Evolutionary conservation across 2,113 vertebrate species (phyloP), one percentile per base, ranked within the genome.

Genomic region (Mastomys coucha): DNA sequence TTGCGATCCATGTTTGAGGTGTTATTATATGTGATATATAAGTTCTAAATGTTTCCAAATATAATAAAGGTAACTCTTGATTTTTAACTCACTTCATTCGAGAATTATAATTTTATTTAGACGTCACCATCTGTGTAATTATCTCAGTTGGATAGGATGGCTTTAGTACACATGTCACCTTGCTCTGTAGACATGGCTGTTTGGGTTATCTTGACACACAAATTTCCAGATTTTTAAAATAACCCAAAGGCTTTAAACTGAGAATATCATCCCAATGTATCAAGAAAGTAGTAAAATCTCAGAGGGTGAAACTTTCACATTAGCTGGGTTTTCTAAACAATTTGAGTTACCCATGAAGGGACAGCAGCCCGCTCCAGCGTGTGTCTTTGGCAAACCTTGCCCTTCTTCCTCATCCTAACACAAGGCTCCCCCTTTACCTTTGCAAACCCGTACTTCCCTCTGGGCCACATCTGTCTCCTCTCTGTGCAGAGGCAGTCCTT

Each of bases 191-290:
- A 42, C 1, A 77, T 5, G 31, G 20, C 19, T 84, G 5, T 82
- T 88, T 81, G 60, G n/a, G 8, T 9, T 16, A 72, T 7, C 33
- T 77, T n/a, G 17, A 33, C 33, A 69, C 65, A 53, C 87, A 84
- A 39, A 91, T 70, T 80, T 88, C 51, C 69, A 82, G 60, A 91
- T 77, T 93, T 45, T n/a, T 17, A 51, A 89, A 97, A 85, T 73
- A 85, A 86, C 5, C 31, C 39, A 69, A 81, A 70, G n/a, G 28
- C 42, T n/a, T 28, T 51, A 36, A 58, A 69, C 45, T 75, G 51
- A 28, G 53, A 85, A 91, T 84, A 81, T 85, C n/a, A 77, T 65
- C 70, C 88, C 92, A n/a, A 73, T 70, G 69, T 45, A 31, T 67
- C 36, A 92, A 90, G 19, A 28, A 86, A 33, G 70, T 17, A 75